Evolutionary conservation across 2,113 vertebrate genomes (phyloP).

Genomic region (Manacus vitellinus): DNA sequence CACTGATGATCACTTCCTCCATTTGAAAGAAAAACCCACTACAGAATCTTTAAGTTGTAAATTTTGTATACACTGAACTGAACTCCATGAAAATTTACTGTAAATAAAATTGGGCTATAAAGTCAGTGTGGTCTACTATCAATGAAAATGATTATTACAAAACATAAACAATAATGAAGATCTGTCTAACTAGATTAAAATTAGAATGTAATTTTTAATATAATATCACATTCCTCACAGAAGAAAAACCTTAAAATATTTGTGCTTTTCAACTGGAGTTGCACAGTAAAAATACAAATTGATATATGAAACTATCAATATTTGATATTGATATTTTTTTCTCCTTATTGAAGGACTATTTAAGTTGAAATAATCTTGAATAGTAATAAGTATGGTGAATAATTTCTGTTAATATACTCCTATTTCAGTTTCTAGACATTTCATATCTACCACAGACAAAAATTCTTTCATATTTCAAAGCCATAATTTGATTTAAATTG

Average conservation of each 20-base stretch:
- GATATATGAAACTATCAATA: not conserved
- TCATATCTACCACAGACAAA: not conserved
- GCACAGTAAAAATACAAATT: not conserved
- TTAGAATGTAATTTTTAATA: not conserved
- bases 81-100: not conserved
- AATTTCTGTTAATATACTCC: not conserved
- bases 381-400: not conserved
- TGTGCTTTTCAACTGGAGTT: not conserved
- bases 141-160: not conserved
- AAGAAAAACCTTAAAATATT: not conserved
- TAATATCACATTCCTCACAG: not conserved
- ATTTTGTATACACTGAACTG: not conserved
- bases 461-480: not conserved
- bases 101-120: not conserved
- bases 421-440: not conserved
- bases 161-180: not conserved
- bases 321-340: not conserved
- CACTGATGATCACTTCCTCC: not conserved
- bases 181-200: not conserved
- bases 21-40: not conserved
- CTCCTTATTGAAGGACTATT: not conserved
- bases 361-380: not conserved
- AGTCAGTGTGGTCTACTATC: not conserved
- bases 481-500: not conserved
- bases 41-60: not conserved